Conservation (phyloP, 2,888 invertebrate genomes). For the Harpagoxenus sublaevis region DNA sequence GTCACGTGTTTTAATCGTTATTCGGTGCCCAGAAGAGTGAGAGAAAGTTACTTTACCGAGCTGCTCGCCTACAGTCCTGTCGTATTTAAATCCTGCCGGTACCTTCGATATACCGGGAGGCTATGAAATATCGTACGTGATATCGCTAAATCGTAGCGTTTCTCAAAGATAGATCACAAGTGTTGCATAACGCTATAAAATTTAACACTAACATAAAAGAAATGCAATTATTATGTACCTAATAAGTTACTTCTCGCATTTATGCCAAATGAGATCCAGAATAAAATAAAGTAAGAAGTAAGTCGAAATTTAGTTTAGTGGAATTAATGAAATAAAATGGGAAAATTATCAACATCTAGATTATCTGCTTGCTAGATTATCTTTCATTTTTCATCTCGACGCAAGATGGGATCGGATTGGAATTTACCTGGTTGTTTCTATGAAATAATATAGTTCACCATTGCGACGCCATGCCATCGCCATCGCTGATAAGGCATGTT, state of each 20-base stretch:
- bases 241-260: too few relatives aligned
- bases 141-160: not conserved
- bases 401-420: slow-evolving; percentile 25
- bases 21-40: slow-evolving; percentile 73
- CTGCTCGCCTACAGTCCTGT: slow-evolving; percentile 72
- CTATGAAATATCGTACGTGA: slow-evolving; percentile 41
- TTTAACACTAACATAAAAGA: not conserved
- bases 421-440: slow-evolving; percentile 67
- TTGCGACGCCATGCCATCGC: not conserved
- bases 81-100: slow-evolving; percentile 74
- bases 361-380: not conserved
- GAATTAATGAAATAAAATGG: not conserved
- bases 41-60: slow-evolving; percentile 80
- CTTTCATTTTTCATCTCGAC: slow-evolving; percentile 17
- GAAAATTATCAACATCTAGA: not conserved
- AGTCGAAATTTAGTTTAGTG: not conserved
- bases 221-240: not conserved
- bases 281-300: not conserved
- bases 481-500: slow-evolving; percentile 60
- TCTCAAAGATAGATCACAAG: slow-evolving; percentile 26
- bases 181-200: not conserved
- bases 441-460: slow-evolving; percentile 61
- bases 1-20: slow-evolving; percentile 82
- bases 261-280: not conserved
- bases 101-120: slow-evolving; percentile 61